These are phyloP conservation scores for Dolichoris vasculosae DNA, from an alignment of 1,140 invertebrate genomes.

Conservation along the genomic window DNA sequence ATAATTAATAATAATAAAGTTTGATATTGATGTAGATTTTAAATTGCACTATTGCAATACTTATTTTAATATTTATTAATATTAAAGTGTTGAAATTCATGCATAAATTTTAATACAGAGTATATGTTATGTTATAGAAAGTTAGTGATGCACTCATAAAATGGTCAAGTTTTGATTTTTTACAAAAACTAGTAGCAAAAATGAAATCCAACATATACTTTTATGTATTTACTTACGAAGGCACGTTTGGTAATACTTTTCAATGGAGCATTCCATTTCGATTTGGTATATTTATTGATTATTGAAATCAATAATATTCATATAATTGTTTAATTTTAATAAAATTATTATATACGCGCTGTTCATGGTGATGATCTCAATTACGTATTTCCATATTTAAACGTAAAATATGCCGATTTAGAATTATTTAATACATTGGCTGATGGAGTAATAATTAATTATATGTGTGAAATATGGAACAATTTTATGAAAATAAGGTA, in stretches of 20 bases:
- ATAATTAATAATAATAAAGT: too few species aligned
- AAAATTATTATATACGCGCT: conserved; percentile 64
- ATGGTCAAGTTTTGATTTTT: conserved; percentile 57
- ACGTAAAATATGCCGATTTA: conserved; percentile 49
- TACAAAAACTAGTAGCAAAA: conserved; percentile 52
- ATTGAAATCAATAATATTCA: neutral
- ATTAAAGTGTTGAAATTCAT: too few species aligned
- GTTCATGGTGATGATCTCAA: conserved; percentile 73
- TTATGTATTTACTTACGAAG: conserved; percentile 64
- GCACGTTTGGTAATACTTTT: conserved; percentile 60
- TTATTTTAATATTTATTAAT: too few species aligned
- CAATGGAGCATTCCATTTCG: conserved; percentile 23
- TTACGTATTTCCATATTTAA: conserved; percentile 70
- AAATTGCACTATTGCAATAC: too few species aligned
- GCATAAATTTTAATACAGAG: too few species aligned
- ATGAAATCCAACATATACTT: conserved; percentile 63
- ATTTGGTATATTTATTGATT: conserved; percentile 56
- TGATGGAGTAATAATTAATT: conserved; percentile 68
- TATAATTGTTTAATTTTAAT: neutral
- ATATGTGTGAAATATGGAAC: conserved; percentile 72
- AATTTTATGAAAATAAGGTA: conserved; percentile 73
- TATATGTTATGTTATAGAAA: conserved; percentile 54
- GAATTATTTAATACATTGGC: conserved; percentile 58
- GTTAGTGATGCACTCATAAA: conserved; percentile 51
- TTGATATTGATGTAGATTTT: too few species aligned